Base-by-base conservation (phyloP, 2,888 invertebrate genomes). In the Chironomus tentans region DNA sequence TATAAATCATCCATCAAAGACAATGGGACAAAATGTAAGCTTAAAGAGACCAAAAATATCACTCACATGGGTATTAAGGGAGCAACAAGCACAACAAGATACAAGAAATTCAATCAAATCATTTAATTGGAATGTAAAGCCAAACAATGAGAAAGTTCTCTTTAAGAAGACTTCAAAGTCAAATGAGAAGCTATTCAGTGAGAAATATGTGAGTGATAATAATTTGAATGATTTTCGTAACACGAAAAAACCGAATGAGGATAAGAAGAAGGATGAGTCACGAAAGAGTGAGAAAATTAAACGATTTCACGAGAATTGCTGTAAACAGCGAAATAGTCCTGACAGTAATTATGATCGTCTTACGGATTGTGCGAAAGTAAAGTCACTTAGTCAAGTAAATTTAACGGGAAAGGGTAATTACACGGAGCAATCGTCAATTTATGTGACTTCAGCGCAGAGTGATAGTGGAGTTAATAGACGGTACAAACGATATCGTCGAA, bases 11-110 rank as follows among this genome's bases (percentile, higher is more conserved):
- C 7, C 56, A 50, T n/a, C 4, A 7, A 18, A 15, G n/a, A 56
- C 6, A 15, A 84, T 87, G 87, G 87, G 87, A 82, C 87, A 87
- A 81, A 86, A 84, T 82, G 82, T 87, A 79, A 87, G 87, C 80
- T 83, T 83, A 79, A 82, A 82, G 79, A 85, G 86, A 79, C 86
- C 91, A 78, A 91, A 91, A 83, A 88, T 91, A 82, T 91, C 91
- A 76, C 85, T 92, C 76, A 91, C 91, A 74, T 92, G 92, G 91
- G 90, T 92, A 76, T 84, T 92, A 61, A 88, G 89, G 80, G 89
- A 90, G 78, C 88, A 89, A 79, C 77, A 77, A 74, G 76, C 70
- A 50, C 78, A 74, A 70, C 76, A 38, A 38, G 38, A 38, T 10
- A 38, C 77, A 61, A 71, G 77, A 82, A 78, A 78, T 81, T 81